Percentiles rank a stretch among this genome's conserved stretches.
Evolutionary conservation across 2,113 vertebrate species (phyloP).

Genomic region (Tyrannus savana): DNA sequence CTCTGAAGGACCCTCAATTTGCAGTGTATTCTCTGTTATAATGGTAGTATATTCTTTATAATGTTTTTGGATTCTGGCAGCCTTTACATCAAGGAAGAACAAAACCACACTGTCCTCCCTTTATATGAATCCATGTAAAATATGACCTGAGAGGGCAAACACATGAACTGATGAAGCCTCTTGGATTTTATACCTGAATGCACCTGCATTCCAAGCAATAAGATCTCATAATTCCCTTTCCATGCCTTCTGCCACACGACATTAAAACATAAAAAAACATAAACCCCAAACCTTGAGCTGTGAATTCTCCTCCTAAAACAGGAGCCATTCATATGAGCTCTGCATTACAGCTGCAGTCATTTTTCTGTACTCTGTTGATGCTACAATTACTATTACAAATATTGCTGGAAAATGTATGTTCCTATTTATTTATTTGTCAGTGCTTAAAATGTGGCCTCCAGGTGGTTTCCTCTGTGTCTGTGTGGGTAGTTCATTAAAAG

Average conservation of each 20-base stretch:
- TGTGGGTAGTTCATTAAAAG: neutral
- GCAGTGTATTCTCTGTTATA: neutral
- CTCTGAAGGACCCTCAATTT: neutral
- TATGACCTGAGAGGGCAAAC: neutral
- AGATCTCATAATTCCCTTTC: neutral
- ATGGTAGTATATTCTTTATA: neutral
- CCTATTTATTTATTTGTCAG: neutral
- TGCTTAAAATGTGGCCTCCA: neutral
- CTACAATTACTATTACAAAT: neutral
- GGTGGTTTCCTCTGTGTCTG: neutral
- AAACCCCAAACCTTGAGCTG: neutral
- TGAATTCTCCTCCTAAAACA: neutral
- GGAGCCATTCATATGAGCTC: neutral
- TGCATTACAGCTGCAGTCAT: neutral
- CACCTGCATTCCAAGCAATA: neutral
- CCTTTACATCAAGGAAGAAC: neutral
- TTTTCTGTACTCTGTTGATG: neutral
- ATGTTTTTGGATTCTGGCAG: neutral
- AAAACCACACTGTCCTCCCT: neutral
- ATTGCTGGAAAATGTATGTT: neutral
- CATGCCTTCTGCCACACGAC: neutral
- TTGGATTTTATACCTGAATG: neutral
- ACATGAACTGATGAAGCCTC: neutral
- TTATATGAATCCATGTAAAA: neutral
- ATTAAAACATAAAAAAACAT: neutral